These are phyloP conservation scores for Synergus gifuensis DNA, from an alignment of 2,888 invertebrate species.

Conservation along the genomic window DNA sequence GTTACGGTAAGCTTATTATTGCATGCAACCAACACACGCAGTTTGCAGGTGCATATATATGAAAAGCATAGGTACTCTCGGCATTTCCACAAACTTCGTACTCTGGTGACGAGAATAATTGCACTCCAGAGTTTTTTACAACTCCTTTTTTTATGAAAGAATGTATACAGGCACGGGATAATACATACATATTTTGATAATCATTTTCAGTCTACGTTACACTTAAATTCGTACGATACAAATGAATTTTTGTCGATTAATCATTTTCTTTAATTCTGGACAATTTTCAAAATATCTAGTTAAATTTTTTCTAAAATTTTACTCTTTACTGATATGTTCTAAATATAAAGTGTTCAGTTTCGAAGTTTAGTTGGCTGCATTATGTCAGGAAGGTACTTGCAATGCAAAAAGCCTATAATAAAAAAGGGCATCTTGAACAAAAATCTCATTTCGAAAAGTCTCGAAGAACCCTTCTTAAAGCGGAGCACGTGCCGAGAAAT, in stretches of 20 bases:
- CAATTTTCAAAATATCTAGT: too few species aligned
- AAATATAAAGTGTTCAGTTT: background rate
- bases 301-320: too few species aligned
- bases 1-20: constrained; percentile 46
- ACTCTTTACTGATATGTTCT: background rate
- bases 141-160: constrained; percentile 6
- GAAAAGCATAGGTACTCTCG: background rate
- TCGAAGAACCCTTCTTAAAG: constrained; percentile 27
- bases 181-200: constrained; percentile 2
- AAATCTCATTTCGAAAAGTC: constrained; percentile 38
- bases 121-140: constrained; percentile 29
- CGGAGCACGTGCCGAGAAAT: constrained; percentile 36
- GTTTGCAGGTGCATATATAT: background rate
- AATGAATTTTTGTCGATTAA: too few species aligned
- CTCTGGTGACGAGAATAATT: background rate
- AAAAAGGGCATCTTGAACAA: constrained; percentile 14
- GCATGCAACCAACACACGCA: constrained; percentile 3
- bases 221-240: background rate
- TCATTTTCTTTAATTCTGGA: too few species aligned
- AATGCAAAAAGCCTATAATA: constrained; percentile 29
- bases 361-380: background rate
- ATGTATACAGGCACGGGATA: background rate
- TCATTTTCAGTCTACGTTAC: background rate
- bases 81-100: constrained; percentile 6
- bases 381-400: constrained; percentile 2